Conservation (phyloP, 2,113 vertebrate species). For the Microcebus tavaratra region DNA sequence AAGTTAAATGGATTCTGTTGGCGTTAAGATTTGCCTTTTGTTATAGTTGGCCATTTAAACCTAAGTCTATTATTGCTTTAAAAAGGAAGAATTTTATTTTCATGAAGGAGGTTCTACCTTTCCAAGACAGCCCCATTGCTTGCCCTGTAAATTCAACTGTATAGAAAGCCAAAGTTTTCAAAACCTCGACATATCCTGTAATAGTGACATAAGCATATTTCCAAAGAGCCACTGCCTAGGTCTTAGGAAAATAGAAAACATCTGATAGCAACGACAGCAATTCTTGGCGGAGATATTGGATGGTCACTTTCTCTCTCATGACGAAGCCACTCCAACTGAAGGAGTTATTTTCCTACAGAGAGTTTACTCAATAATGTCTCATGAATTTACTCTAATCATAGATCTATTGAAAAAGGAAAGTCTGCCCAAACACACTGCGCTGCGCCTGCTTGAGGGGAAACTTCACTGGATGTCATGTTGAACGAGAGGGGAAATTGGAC, state of each 20-base stretch:
- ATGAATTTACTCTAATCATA: neutral
- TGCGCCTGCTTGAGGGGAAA: neutral
- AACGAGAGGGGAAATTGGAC: neutral
- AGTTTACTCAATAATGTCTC: neutral
- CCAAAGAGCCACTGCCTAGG: neutral
- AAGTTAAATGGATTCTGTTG: neutral
- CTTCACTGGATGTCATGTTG: neutral
- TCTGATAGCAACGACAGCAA: neutral
- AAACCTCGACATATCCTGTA: neutral
- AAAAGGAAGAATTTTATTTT: neutral
- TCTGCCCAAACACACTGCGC: neutral
- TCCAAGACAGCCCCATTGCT: neutral
- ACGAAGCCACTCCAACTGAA: neutral
- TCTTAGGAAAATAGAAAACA: neutral
- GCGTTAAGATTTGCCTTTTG: neutral
- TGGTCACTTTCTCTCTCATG: neutral
- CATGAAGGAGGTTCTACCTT: neutral
- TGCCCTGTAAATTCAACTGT: neutral
- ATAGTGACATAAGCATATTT: neutral
- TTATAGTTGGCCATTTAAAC: neutral
- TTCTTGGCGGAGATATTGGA: too few relatives aligned
- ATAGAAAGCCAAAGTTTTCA: neutral
- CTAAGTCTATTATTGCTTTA: neutral
- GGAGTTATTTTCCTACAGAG: neutral
- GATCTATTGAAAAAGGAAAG: neutral